Conservation (phyloP, 1,140 invertebrate species). For the Dreissena polymorpha region DNA sequence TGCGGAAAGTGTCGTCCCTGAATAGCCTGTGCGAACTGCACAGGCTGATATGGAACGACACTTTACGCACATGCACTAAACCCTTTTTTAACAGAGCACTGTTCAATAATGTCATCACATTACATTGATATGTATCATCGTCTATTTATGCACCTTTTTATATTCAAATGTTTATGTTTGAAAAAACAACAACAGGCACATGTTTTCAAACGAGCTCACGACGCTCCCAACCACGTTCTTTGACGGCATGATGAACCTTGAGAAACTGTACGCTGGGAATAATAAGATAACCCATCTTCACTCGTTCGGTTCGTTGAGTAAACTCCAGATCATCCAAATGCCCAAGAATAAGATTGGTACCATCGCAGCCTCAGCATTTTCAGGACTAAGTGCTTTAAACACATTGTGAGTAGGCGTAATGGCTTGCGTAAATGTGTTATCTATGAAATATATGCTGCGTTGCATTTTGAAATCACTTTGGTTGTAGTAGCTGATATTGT, state of each 20-base stretch:
- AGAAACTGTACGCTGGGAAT: not conserved
- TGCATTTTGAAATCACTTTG: not conserved
- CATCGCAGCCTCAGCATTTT: slow-evolving; percentile 15
- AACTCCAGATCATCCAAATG: not conserved
- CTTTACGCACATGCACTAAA: too few relatives aligned
- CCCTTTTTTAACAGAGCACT: too few relatives aligned
- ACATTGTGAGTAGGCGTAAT: slow-evolving; percentile 15
- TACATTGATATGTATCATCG: too few relatives aligned
- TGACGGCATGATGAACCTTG: not conserved
- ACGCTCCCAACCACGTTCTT: slow-evolving; percentile 15
- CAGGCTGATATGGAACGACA: too few relatives aligned
- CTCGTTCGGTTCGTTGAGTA: not conserved
- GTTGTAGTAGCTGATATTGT: too few relatives aligned
- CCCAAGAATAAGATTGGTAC: slow-evolving; percentile 33
- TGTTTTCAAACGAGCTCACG: slow-evolving; percentile 1
- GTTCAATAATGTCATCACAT: too few relatives aligned
- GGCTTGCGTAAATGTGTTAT: too few relatives aligned
- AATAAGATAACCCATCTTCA: slow-evolving; percentile 32
- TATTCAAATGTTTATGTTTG: too few relatives aligned
- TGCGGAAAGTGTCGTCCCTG: too few relatives aligned
- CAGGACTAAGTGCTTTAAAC: not conserved
- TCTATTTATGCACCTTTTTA: too few relatives aligned
- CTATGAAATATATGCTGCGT: not conserved
- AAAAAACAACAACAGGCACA: slow-evolving; percentile 13
- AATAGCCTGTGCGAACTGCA: too few relatives aligned